Conservation (phyloP, 1,140 invertebrate species). For the Halesus radiatus region DNA sequence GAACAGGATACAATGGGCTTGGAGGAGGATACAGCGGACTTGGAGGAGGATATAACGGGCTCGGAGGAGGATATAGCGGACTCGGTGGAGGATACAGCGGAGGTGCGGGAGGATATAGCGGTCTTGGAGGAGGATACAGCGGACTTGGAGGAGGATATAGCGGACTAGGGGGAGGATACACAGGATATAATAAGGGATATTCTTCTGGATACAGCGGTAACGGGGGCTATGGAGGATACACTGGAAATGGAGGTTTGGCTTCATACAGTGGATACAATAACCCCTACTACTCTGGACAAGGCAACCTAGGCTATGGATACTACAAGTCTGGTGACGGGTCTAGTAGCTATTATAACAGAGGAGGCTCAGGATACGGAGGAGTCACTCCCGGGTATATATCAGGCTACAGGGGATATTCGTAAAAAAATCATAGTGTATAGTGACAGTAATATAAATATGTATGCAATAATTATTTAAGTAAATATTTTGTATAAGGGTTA, state of each 20-base stretch:
- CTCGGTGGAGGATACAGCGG: constrained; percentile 8
- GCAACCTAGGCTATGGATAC: constrained; percentile 62
- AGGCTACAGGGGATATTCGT: constrained; percentile 54
- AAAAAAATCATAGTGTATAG: background rate
- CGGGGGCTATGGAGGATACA: constrained; percentile 64
- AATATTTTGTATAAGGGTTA: too few relatives aligned
- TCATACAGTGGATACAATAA: constrained; percentile 65
- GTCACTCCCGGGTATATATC: constrained; percentile 47
- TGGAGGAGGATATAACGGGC: background rate
- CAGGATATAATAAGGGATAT: constrained; percentile 25
- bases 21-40: background rate
- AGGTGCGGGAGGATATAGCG: constrained; percentile 48
- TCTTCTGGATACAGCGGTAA: constrained; percentile 33
- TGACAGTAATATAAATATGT: too few relatives aligned
- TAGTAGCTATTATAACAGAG: constrained; percentile 38
- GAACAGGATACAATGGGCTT: constrained; percentile 45
- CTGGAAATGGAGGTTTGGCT: constrained; percentile 65
- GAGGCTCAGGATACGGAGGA: constrained; percentile 46
- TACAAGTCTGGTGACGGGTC: constrained; percentile 39
- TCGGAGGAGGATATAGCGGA: constrained; percentile 48
- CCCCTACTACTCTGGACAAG: constrained; percentile 59
- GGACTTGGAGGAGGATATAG: constrained; percentile 26
- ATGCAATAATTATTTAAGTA: too few relatives aligned
- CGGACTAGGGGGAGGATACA: constrained; percentile 37
- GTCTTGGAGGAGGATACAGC: constrained; percentile 44